Evolutionary conservation across 2,888 invertebrate genomes (phyloP).

Genomic region (Drosophila rubida): DNA sequence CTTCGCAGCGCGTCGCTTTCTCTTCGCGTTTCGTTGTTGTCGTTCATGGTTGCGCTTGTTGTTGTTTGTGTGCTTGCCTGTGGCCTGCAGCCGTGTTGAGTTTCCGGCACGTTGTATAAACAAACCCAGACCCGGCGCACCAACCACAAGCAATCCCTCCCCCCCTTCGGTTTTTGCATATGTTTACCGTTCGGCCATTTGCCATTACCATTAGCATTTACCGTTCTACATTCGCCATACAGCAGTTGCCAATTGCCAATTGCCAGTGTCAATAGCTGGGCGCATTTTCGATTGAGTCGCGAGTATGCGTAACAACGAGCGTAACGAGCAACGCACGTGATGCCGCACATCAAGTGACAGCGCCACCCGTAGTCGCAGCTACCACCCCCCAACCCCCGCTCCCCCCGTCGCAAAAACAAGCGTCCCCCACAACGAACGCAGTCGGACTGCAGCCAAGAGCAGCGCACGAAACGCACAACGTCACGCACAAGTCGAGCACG

Average conservation of each 20-base stretch:
- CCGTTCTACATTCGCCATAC: too few species aligned
- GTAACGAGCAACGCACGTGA: constrained; percentile 49
- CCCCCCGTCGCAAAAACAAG: not conserved
- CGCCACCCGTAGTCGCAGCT: not conserved
- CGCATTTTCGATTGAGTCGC: constrained; percentile 33
- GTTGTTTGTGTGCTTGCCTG: constrained; percentile 53
- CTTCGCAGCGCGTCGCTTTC: not conserved
- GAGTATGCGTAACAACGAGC: constrained; percentile 34
- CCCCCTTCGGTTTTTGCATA: constrained; percentile 15
- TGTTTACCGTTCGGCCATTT: constrained; percentile 49
- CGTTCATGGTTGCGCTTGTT: not conserved
- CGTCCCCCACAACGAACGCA: too few species aligned
- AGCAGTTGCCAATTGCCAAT: constrained; percentile 27
- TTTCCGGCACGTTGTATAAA: constrained; percentile 77
- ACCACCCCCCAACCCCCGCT: not conserved
- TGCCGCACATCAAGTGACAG: constrained; percentile 50
- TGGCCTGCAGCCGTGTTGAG: constrained; percentile 66
- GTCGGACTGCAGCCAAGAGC: constrained; percentile 14
- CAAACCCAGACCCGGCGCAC: constrained; percentile 60
- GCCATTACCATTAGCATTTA: not conserved
- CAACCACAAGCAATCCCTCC: constrained; percentile 13
- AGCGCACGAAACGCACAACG: constrained; percentile 29
- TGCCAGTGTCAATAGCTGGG: constrained; percentile 69
- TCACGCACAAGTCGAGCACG: constrained; percentile 46
- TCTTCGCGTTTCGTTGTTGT: not conserved